Percentiles rank a stretch among this genome's conserved stretches.
phyloP scores from a whole-genome alignment of 1,140 invertebrate genomes.

The Penaeus vannamei region DNA sequence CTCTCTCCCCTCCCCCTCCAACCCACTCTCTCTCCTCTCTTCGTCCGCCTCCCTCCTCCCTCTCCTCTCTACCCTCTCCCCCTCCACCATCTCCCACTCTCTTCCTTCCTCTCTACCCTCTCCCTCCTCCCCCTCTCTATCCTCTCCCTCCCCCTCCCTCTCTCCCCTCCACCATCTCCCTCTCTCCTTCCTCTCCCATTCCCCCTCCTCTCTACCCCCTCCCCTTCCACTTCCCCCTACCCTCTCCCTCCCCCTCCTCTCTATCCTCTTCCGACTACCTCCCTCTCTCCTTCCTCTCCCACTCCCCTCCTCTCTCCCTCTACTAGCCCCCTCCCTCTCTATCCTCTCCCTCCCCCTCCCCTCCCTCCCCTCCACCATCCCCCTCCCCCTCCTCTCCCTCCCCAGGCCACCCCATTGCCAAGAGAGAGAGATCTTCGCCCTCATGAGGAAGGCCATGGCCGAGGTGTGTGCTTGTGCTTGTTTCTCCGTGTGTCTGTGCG shows the following conservation, averaged over 20 bases:
- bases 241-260: not conserved
- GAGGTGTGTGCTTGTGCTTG: not conserved
- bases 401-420: not conserved
- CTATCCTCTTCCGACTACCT: no score
- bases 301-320: not conserved
- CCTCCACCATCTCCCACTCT: not conserved
- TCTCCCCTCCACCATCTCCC: not conserved
- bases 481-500: not conserved
- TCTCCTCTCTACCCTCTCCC: not conserved
- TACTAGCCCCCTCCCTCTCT: slow-evolving; percentile 1
- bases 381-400: not conserved
- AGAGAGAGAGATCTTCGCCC: no score
- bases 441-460: not conserved
- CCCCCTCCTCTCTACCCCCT: no score
- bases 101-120: not conserved
- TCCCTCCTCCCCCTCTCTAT: not conserved
- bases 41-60: not conserved
- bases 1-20: not conserved
- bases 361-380: not conserved
- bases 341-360: not conserved
- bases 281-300: not conserved
- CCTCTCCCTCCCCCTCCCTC: not conserved
- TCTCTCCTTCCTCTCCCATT: no score
- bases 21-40: no score
- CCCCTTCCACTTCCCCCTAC: no score